phyloP scores from a whole-genome alignment of 1,140 invertebrate species.

The Penaeus chinensis region DNA sequence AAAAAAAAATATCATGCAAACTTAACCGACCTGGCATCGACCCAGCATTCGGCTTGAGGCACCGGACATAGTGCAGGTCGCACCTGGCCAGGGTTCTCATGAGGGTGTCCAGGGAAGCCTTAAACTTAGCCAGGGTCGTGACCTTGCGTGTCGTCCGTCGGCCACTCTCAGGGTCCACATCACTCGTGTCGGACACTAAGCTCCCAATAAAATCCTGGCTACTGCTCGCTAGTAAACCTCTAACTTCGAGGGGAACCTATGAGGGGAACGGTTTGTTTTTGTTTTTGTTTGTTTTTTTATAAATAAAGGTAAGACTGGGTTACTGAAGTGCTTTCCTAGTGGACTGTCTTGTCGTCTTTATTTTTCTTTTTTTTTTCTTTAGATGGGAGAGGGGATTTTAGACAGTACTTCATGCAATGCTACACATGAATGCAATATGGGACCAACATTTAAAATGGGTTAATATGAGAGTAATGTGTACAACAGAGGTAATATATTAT shows the following conservation, averaged over 20 bases:
- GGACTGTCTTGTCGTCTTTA: not conserved
- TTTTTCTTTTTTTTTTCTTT: no score
- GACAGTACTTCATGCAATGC: no score
- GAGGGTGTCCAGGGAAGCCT: constrained; percentile 55
- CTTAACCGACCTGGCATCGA: constrained; percentile 40
- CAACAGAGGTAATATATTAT: no score
- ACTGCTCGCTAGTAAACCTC: constrained; percentile 25
- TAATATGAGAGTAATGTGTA: no score
- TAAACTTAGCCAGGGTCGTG: constrained; percentile 63
- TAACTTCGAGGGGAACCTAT: constrained; percentile 47
- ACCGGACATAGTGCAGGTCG: constrained; percentile 62
- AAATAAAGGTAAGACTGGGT: not conserved
- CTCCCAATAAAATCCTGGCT: constrained; percentile 27
- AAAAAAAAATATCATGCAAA: not conserved
- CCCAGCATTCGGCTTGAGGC: constrained; percentile 56
- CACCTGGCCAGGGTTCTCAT: constrained; percentile 56
- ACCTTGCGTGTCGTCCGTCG: constrained; percentile 55
- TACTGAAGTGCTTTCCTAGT: not conserved
- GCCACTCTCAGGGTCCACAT: constrained; percentile 21
- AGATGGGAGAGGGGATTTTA: no score
- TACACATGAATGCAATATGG: no score
- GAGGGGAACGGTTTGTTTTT: no score
- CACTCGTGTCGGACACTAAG: not conserved
- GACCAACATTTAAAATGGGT: no score
- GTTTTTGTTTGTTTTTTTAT: not conserved